Base-by-base conservation (phyloP, 2,797 vertebrate genomes). In the Crocodylus rhombifer region DNA sequence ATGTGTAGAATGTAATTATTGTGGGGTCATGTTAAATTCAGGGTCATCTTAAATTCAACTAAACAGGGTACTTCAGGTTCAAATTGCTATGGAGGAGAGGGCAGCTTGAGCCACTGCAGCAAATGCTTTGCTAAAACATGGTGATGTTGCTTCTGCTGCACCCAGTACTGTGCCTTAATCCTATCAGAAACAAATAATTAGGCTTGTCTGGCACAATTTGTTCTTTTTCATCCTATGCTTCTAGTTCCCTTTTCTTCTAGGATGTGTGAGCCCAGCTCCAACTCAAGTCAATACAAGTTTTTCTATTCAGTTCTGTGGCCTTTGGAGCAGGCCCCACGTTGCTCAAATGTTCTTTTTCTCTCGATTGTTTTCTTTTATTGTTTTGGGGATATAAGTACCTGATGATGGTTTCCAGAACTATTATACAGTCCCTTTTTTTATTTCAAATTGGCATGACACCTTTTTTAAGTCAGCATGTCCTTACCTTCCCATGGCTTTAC, bases 151-250 rank as follows among this genome's bases (percentile, higher is more conserved):
- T 20, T 71, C 25, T 71, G 14, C 16, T 30, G 74, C 21, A 83
- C 64, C 26, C 79, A 81, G 23, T 61, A 62, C 42, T 36, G 83
- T 84, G 69, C 94, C 86, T 62, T 92, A 79, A 78, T 91, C 78
- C 57, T 76, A 21, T 69, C 16, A n/a, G 58, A 33, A 30, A 77
- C 42, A 33, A 88, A 80, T 87, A 92, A 92, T 87, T 56, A 18
- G 77, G 26, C 79, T 56, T 88, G 71, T 63, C 81, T 89, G 77
- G 56, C 51, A 65, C 88, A 15, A 26, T 13, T 36, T 33, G 21
- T 60, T 36, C 76, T 36, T 78, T 78, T 61, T 15, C 63, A 62
- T 91, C 83, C 80, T 88, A 14, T 86, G 83, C 58, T 77, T 64
- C 86, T 83, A 90, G 42, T 64, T 82, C 42, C 69, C 0, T 91